phyloP scores from a whole-genome alignment of 1,140 invertebrate genomes.

The Pseudachorutes palmiensis region DNA sequence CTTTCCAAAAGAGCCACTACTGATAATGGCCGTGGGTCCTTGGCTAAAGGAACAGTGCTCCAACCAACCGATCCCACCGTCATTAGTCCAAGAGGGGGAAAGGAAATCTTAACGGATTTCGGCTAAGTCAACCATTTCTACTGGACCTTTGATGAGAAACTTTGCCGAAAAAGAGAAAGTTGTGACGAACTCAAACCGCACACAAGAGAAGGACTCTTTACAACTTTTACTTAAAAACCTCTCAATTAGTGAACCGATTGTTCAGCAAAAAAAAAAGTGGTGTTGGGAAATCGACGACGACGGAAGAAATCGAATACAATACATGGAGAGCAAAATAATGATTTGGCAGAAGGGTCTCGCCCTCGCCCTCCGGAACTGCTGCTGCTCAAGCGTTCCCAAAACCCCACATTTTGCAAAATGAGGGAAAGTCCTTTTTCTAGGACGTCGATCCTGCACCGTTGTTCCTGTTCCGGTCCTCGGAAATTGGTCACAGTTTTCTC shows the following conservation, averaged over 20 bases:
- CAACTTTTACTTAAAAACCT: background rate
- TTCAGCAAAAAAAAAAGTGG: conserved; percentile 22
- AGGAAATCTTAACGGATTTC: too few species aligned
- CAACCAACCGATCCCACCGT: background rate
- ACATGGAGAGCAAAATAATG: too few species aligned
- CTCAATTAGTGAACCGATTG: conserved; percentile 30
- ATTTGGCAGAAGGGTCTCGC: too few species aligned
- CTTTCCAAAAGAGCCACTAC: background rate
- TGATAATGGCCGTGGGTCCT: background rate
- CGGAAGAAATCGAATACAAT: conserved; percentile 14
- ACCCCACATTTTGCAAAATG: too few species aligned
- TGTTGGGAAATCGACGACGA: conserved; percentile 10
- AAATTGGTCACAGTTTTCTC: conserved; percentile 17
- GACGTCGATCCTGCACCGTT: too few species aligned
- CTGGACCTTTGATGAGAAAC: too few species aligned
- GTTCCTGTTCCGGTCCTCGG: background rate
- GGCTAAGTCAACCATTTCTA: too few species aligned
- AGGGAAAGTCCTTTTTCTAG: conserved; percentile 16
- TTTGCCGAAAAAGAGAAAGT: background rate
- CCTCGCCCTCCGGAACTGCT: too few species aligned
- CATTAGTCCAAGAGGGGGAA: background rate
- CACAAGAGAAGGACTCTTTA: background rate
- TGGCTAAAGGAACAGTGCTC: background rate
- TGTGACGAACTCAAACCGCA: background rate
- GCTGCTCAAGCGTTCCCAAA: too few species aligned